A percentile compares a stretch with the other conserved stretches of the same genome.
phyloP scores from a whole-genome alignment of 1,140 invertebrate species.

The Procambarus clarkii region DNA sequence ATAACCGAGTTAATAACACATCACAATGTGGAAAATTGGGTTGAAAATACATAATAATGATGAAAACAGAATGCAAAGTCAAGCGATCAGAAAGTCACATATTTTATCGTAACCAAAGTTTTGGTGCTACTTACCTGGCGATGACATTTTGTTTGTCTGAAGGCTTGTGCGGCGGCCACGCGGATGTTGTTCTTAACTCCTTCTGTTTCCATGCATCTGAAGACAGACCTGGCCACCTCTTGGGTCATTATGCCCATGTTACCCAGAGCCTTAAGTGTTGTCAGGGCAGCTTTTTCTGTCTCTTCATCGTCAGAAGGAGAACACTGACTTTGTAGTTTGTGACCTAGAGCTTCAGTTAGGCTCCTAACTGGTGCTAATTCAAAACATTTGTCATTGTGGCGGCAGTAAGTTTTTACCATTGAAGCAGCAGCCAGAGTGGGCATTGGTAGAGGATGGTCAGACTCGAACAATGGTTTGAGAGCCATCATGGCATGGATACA shows the following conservation, averaged over 20 bases:
- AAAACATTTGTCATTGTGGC: slow-evolving; percentile 23
- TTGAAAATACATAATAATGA: too few species aligned
- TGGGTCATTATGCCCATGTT: slow-evolving; percentile 54
- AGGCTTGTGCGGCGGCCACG: slow-evolving; percentile 56
- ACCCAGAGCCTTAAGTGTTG: slow-evolving; percentile 41
- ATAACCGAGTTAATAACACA: background rate
- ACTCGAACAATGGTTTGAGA: slow-evolving; percentile 45
- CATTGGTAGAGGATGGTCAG: background rate
- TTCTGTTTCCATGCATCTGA: slow-evolving; percentile 26
- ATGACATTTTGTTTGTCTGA: slow-evolving; percentile 45
- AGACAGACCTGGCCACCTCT: background rate
- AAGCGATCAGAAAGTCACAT: too few species aligned
- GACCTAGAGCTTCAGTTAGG: background rate
- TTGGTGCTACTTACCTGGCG: slow-evolving; percentile 20
- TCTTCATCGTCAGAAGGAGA: background rate
- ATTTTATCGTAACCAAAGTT: too few species aligned
- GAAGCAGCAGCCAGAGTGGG: slow-evolving; percentile 22
- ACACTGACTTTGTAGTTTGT: slow-evolving; percentile 8
- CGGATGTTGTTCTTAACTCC: slow-evolving; percentile 27
- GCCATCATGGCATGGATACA: slow-evolving; percentile 23
- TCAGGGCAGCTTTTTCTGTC: background rate
- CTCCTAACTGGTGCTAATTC: slow-evolving; percentile 24
- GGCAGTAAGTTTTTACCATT: slow-evolving; percentile 50
- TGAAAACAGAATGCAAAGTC: too few species aligned
- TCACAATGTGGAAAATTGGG: background rate